Base-by-base conservation (phyloP, 2,797 vertebrate species). In the Sebastes jordani region DNA sequence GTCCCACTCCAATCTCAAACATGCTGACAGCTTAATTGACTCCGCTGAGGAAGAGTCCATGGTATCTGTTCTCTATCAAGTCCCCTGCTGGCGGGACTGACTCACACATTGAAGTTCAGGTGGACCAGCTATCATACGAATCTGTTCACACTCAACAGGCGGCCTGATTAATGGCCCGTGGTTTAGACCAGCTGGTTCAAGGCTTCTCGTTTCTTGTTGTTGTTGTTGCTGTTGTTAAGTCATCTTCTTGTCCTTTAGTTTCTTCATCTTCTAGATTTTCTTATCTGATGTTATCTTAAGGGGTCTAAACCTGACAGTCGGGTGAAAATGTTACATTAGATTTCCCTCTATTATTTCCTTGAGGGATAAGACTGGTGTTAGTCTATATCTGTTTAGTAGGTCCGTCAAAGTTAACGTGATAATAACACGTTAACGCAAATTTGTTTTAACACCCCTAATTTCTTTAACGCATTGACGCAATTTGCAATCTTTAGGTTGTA, bases 1-100 rank as follows among this genome's bases (percentile, higher is more conserved):
- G 78, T 73, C 74, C 29, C 0, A 23, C 65, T 88, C 61, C 84
- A 71, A 75, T 89, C 85, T 75, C 81, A 89, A 83, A 81, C 88
- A 89, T 10, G 79, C 78, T 80, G 80, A 87, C 87, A 82, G 75
- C 80, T 76, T 87, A 86, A 91, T 87, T 83, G 86, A 85, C 82
- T 88, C 62, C 60, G 18, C 42, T 16, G 62, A 68, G 65, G 86
- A 86, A 18, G 80, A 91, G 82, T 80, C 81, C 65, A 62, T 74
- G 59, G 66, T 84, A 72, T 88, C 73, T 90, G 88, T 72, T 87
- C 77, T 77, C 71, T n/a, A 38, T 78, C 80, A 38, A 23, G 56
- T 81, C 78, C 69, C 82, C 86, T 86, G 85, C 85, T 92, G 89
- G 66, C 83, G 74, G 73, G 75, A 42, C 81, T 89, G 90, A 93